These are phyloP conservation scores for Gordius sp. DNA, from an alignment of 2,888 invertebrate genomes.

Conservation along the genomic window DNA sequence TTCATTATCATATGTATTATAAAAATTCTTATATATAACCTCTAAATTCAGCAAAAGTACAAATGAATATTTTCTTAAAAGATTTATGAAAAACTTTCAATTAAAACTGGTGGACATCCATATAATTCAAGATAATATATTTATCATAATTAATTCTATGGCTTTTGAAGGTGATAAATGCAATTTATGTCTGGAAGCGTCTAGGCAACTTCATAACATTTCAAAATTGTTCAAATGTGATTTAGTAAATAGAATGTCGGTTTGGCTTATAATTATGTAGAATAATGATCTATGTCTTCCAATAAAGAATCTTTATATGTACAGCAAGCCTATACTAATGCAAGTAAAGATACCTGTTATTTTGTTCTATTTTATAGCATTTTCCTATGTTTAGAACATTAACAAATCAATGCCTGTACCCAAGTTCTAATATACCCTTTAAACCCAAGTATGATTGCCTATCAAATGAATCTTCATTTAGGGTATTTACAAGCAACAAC, in stretches of 20 bases:
- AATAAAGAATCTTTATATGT: not conserved
- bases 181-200: not conserved
- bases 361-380: not conserved
- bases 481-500: not conserved
- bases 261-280: not conserved
- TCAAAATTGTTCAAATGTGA: not conserved
- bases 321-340: too few species aligned
- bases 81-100: not conserved
- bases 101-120: not conserved
- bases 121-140: slow-evolving; percentile 2
- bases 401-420: too few species aligned
- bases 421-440: too few species aligned
- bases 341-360: too few species aligned
- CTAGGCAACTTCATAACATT: not conserved
- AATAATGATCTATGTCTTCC: not conserved
- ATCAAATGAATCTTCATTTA: not conserved
- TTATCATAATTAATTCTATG: not conserved
- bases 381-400: not conserved
- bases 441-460: not conserved
- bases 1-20: slow-evolving; percentile 11
- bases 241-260: not conserved
- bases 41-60: not conserved
- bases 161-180: slow-evolving; percentile 7
- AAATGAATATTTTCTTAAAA: slow-evolving; percentile 2
- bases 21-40: not conserved